These are phyloP conservation scores for Montifringilla adamsi DNA, from an alignment of 2,113 vertebrate genomes.

Conservation along the genomic window DNA sequence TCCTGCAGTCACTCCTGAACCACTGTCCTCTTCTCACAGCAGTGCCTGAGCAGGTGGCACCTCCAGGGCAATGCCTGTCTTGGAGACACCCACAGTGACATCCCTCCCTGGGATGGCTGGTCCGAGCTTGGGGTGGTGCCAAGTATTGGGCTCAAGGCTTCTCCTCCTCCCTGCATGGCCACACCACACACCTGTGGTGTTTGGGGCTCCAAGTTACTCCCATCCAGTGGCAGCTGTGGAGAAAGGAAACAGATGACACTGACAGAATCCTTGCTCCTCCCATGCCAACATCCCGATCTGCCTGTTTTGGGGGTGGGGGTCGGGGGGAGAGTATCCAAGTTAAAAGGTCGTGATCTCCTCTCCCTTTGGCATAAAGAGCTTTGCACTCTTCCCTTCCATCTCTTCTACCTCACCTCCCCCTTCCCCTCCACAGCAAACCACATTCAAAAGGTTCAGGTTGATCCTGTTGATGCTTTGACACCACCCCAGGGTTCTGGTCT, in stretches of 20 bases:
- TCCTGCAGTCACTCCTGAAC: background rate
- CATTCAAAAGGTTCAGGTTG: background rate
- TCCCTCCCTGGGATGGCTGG: slow-evolving; percentile 27
- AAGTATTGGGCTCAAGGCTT: slow-evolving; percentile 19
- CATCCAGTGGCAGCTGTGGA: slow-evolving; percentile 67
- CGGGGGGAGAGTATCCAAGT: background rate
- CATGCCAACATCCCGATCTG: slow-evolving; percentile 29
- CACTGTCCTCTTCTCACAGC: slow-evolving; percentile 32
- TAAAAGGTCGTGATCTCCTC: background rate
- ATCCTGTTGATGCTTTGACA: background rate
- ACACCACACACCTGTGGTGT: slow-evolving; percentile 28
- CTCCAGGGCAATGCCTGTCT: background rate
- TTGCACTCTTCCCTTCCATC: background rate
- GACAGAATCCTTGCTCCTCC: slow-evolving; percentile 52
- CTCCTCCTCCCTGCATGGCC: slow-evolving; percentile 56
- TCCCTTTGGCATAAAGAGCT: background rate
- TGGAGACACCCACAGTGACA: background rate
- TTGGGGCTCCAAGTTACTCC: slow-evolving; percentile 47
- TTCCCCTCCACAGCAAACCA: slow-evolving; percentile 25
- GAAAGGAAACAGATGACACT: slow-evolving; percentile 69
- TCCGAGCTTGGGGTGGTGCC: slow-evolving; percentile 11
- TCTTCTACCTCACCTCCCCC: slow-evolving; percentile 21
- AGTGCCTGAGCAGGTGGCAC: background rate
- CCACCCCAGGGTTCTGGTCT: background rate
- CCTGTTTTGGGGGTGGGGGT: background rate